phyloP scores from a whole-genome alignment of 2,888 invertebrate species.

The Chrysotoxum bicinctum region DNA sequence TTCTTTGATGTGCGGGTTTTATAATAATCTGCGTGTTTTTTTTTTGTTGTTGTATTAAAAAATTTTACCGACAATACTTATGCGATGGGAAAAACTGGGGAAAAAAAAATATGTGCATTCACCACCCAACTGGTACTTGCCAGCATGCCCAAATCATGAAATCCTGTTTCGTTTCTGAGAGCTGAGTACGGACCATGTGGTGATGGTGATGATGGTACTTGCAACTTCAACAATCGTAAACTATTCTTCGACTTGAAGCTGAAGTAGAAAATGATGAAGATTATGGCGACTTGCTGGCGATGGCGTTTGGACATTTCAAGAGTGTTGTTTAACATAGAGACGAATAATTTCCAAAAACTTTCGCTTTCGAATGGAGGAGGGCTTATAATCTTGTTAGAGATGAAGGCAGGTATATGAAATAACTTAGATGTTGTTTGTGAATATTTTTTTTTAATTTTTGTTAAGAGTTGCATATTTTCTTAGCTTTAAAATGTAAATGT shows the following conservation, averaged over 20 bases:
- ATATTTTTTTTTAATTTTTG: conserved; percentile 17
- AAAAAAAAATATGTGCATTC: conserved; percentile 41
- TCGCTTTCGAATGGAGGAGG: conserved; percentile 65
- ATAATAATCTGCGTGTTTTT: conserved; percentile 34
- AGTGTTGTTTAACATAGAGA: conserved; percentile 27
- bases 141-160: conserved; percentile 32
- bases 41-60: not conserved
- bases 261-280: conserved; percentile 34
- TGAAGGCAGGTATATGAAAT: not conserved
- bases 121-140: conserved; percentile 48
- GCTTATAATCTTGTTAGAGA: conserved; percentile 30
- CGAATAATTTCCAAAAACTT: conserved; percentile 64
- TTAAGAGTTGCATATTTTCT: conserved; percentile 35
- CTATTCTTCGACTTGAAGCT: conserved; percentile 41
- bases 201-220: not conserved
- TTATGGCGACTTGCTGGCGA: conserved; percentile 52
- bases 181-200: conserved; percentile 24
- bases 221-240: conserved; percentile 27
- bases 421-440: conserved; percentile 46
- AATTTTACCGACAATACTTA: conserved; percentile 17
- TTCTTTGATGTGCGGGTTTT: conserved; percentile 36
- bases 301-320: conserved; percentile 35
- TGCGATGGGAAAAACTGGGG: conserved; percentile 44
- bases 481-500: conserved; percentile 4
- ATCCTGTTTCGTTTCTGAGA: conserved; percentile 39